Base-by-base conservation (phyloP, 64 coral and sea anemone species). In the Trachythela sp. region DNA sequence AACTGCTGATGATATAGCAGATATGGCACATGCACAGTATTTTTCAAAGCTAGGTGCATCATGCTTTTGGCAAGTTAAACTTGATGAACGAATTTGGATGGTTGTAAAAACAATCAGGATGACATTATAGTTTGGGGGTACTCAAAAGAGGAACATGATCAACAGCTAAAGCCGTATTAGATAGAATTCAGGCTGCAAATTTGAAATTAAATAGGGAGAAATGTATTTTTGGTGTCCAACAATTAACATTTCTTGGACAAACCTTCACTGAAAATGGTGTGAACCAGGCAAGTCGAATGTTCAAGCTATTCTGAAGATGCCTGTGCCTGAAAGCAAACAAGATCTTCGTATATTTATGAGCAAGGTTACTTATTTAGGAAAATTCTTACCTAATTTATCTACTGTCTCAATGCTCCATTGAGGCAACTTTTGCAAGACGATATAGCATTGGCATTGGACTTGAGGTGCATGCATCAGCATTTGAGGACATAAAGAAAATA, bases 21-120 rank as follows among this genome's bases (percentile, higher is more conserved):
- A 86, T 33, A 90, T 86, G 24, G 88, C 34, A 24, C 64, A 84
- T 24, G 70, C 88, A 14, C 89, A 90, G 52, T 77, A 86, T 11
- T 87, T 88, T 36, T 92, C 87, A 41, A 92, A 92, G 83, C 30
- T 90, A 60, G 88, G 87, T 84, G 84, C 68, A 20, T 80, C 88
- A 42, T 86, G 89, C 11, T 94, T 45, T 39, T 94, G 86, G 90
- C 80, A 91, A 67, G 88, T 89, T 32, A 48, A 51, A 27, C 26
- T 89, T 17, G 86, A 91, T 64, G 86, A 91, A 8, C 70, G 56
- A 29, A 50, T 6, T 67, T 90, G 37, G 80, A 90, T 13, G 77
- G 89, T 14, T 90, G 77, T 90, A 48, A 14, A 24, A 85, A 90
- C 51, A 36, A 38, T 36, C 58, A 54, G 71, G 89, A 90, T 48